Evolutionary conservation across 2,888 invertebrate species (phyloP).

Genomic region (Ormyrus nitidulus): DNA sequence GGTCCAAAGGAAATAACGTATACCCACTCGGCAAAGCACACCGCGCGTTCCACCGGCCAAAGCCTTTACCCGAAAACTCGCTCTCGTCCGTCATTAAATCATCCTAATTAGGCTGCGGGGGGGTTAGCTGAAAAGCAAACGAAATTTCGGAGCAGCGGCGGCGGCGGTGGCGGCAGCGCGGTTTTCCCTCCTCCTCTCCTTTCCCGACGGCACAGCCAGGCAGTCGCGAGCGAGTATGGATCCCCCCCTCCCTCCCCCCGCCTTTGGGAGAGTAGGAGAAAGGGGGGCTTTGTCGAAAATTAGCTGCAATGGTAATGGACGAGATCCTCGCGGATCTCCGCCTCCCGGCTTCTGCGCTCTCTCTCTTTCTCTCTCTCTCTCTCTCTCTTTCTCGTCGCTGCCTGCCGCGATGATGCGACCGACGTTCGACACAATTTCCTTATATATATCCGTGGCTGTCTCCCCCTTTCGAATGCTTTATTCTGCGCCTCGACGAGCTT

Average conservation of each 20-base stretch:
- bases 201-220: too few relatives aligned
- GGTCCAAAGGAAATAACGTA: too few relatives aligned
- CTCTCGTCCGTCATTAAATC: neutral
- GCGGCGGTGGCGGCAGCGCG: neutral
- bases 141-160: too few relatives aligned
- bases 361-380: neutral
- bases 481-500: neutral
- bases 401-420: conserved; percentile 21
- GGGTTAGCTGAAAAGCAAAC: too few relatives aligned
- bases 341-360: conserved; percentile 43
- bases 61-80: too few relatives aligned
- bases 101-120: conserved; percentile 5
- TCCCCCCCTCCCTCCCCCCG: neutral
- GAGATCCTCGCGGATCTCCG: conserved; percentile 61
- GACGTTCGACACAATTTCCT: conserved; percentile 53
- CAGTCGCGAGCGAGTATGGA: too few relatives aligned
- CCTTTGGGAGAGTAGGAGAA: conserved; percentile 46
- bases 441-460: conserved; percentile 18
- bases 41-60: too few relatives aligned
- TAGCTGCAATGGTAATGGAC: conserved; percentile 68
- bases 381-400: conserved; percentile 22
- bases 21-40: too few relatives aligned
- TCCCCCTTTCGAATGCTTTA: neutral
- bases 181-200: neutral
- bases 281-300: conserved; percentile 61